Evolutionary conservation across 2,113 vertebrate genomes (phyloP).

Genomic region (Toxotes jaculatrix): DNA sequence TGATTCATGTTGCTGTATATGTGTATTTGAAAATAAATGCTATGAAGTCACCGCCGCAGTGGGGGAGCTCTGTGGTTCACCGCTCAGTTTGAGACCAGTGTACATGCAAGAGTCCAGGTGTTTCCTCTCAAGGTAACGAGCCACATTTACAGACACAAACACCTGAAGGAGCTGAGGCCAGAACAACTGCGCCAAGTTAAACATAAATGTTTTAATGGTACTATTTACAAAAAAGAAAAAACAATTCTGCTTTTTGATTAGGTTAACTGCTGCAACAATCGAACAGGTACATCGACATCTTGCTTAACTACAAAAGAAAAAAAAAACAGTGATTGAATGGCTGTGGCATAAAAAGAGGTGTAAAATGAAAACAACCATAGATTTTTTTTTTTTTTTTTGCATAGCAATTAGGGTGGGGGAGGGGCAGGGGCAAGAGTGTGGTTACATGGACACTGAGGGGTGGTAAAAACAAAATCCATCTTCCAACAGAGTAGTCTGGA

Average conservation of each 20-base stretch:
- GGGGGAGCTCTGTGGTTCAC: neutral
- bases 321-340: constrained; percentile 81
- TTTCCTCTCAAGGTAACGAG: too few relatives aligned
- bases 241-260: constrained; percentile 83
- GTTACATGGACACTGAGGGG: constrained; percentile 52
- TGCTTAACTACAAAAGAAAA: constrained; percentile 78
- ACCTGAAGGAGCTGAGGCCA: constrained; percentile 82
- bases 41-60: constrained; percentile 77
- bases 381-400: constrained; percentile 78
- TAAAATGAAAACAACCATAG: constrained; percentile 79
- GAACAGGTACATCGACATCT: constrained; percentile 84
- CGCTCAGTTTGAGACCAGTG: too few relatives aligned
- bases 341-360: constrained; percentile 75
- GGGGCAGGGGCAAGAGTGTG: constrained; percentile 25
- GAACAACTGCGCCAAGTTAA: constrained; percentile 76
- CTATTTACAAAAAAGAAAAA: constrained; percentile 87
- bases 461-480: constrained; percentile 53
- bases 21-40: constrained; percentile 99
- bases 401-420: constrained; percentile 83
- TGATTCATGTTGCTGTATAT: constrained; percentile 96
- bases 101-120: too few relatives aligned
- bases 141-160: too few relatives aligned
- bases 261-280: constrained; percentile 85
- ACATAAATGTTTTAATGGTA: constrained; percentile 89
- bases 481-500: constrained; percentile 53